These are phyloP conservation scores for Sussaba pulchella DNA, from an alignment of 2,888 invertebrate genomes.

Conservation along the genomic window DNA sequence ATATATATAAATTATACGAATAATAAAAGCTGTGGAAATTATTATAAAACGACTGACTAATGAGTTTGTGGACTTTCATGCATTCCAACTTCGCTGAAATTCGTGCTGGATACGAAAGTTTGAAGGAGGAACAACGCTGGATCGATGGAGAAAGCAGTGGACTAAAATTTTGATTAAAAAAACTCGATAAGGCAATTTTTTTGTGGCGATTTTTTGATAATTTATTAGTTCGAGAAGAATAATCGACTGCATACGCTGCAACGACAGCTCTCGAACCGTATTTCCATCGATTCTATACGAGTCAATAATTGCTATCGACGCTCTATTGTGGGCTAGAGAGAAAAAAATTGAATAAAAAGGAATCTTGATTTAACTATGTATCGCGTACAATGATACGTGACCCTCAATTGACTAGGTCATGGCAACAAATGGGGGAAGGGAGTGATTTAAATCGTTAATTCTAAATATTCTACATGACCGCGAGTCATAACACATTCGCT, in stretches of 20 bases:
- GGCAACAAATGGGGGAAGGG: no score
- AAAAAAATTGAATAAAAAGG: background rate
- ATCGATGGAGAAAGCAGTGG: background rate
- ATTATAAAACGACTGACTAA: background rate
- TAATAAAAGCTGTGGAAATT: slow-evolving; percentile 17
- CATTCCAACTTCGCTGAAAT: background rate
- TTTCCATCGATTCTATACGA: slow-evolving; percentile 3
- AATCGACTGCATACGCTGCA: slow-evolving; percentile 1
- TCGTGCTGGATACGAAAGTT: background rate
- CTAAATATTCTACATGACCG: slow-evolving; percentile 46
- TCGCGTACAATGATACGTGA: slow-evolving; percentile 31
- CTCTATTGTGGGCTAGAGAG: slow-evolving; percentile 14
- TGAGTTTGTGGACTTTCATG: background rate
- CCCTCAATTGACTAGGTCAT: slow-evolving; percentile 32
- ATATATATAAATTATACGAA: slow-evolving; percentile 8
- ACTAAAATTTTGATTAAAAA: background rate
- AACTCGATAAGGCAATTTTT: background rate
- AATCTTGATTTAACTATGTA: slow-evolving; percentile 21
- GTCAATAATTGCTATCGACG: slow-evolving; percentile 16
- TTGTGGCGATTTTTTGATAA: background rate
- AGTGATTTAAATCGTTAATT: slow-evolving; percentile 31
- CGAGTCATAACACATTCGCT: slow-evolving; percentile 44
- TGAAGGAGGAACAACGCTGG: background rate
- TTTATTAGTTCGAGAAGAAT: slow-evolving; percentile 11
- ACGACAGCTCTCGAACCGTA: slow-evolving; percentile 1